Evolutionary conservation across 2,113 vertebrate genomes (phyloP).

Genomic region (Sialia sialis): DNA sequence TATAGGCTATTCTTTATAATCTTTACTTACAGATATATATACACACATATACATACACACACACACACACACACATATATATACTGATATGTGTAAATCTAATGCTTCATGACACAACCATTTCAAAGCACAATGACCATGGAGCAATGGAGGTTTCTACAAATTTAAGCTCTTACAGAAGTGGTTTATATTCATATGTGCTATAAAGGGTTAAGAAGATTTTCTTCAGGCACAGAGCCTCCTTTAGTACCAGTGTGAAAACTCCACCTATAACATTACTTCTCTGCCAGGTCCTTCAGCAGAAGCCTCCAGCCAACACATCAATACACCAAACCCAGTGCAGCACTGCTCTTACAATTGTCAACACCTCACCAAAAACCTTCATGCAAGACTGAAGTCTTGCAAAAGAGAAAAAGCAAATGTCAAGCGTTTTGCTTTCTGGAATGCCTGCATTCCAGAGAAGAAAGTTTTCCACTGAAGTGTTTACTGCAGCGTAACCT

Average conservation of each 20-base stretch:
- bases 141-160: background rate
- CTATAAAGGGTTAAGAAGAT: background rate
- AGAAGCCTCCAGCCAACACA: background rate
- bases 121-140: background rate
- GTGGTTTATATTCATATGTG: background rate
- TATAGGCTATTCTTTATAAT: background rate
- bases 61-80: too few relatives aligned
- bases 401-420: background rate
- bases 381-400: background rate
- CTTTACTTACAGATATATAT: background rate
- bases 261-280: background rate
- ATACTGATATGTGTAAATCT: background rate
- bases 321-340: background rate
- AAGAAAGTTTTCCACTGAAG: background rate
- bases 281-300: background rate
- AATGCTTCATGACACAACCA: background rate
- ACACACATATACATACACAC: too few relatives aligned
- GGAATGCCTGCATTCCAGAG: background rate
- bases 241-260: background rate
- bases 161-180: background rate
- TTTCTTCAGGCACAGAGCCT: background rate
- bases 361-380: background rate
- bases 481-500: background rate
- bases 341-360: background rate
- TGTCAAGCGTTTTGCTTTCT: accelerated